Evolutionary conservation across 2,113 vertebrate species (phyloP).

Genomic region (Calidris pugnax): DNA sequence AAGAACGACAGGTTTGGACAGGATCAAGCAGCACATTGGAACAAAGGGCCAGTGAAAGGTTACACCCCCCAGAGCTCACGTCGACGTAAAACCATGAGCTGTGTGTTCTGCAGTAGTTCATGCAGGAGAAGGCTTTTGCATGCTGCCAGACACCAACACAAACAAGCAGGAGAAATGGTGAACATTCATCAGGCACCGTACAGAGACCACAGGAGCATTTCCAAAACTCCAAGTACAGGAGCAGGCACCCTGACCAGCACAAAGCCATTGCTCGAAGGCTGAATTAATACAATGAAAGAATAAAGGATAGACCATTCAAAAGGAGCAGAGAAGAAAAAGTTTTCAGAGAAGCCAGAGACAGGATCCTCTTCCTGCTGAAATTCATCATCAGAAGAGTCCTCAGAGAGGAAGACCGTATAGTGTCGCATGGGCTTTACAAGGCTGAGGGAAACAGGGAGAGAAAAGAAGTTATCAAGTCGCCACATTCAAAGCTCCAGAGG

Average conservation of each 20-base stretch:
- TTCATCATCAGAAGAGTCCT: conserved; percentile 96
- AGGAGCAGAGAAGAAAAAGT: conserved; percentile 93
- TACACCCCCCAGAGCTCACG: not conserved
- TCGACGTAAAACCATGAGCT: not conserved
- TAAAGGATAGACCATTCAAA: conserved; percentile 94
- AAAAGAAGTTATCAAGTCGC: conserved; percentile 49
- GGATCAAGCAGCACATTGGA: not conserved
- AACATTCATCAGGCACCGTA: not conserved
- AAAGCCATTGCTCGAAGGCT: not conserved
- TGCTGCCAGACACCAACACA: not conserved
- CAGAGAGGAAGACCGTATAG: conserved; percentile 97
- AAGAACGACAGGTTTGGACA: not conserved
- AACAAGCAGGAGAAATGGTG: conserved; percentile 17
- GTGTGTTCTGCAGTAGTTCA: not conserved
- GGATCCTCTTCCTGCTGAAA: conserved; percentile 87
- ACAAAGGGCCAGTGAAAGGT: not conserved
- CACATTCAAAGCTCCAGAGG: not conserved
- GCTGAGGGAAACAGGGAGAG: conserved; percentile 79
- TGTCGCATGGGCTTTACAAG: conserved; percentile 90
- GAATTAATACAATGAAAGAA: conserved; percentile 33
- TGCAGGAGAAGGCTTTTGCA: conserved; percentile 18
- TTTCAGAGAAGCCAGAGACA: conserved; percentile 90
- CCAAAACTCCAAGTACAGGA: not conserved
- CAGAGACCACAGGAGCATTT: not conserved
- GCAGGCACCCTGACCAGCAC: not conserved